phyloP scores from a whole-genome alignment of 2,113 vertebrate species.

The Urocitellus parryii region DNA sequence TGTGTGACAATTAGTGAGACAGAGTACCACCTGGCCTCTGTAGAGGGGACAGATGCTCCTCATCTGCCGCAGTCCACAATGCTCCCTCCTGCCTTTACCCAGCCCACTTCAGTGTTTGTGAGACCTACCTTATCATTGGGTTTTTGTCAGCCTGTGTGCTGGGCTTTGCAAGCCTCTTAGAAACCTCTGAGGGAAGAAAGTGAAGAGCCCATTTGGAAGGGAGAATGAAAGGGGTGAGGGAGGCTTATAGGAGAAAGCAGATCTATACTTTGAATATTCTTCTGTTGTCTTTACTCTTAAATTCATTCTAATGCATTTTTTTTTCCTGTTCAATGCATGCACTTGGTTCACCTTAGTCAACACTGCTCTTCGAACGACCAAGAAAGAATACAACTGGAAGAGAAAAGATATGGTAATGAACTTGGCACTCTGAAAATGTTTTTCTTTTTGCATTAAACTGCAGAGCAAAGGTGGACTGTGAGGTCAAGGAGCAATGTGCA shows the following conservation, averaged over 20 bases:
- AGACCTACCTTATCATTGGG: not conserved
- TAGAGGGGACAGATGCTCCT: not conserved
- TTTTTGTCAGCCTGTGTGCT: not conserved
- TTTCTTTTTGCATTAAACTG: not conserved
- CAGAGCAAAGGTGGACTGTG: not conserved
- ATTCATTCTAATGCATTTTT: not conserved
- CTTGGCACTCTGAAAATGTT: not conserved
- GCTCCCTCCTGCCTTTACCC: not conserved
- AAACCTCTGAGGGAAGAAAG: not conserved
- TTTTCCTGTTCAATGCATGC: not conserved
- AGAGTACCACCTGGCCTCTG: rapidly evolving
- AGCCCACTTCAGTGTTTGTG: not conserved
- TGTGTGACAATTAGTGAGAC: rapidly evolving
- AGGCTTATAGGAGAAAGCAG: not conserved
- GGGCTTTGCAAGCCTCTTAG: not conserved
- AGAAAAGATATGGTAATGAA: constrained; percentile 56
- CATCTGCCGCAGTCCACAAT: rapidly evolving
- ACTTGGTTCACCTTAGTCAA: not conserved
- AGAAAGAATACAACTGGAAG: constrained; percentile 46
- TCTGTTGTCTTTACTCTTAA: not conserved
- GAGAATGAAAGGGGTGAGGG: not conserved
- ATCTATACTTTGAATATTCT: not conserved
- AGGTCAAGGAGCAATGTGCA: not conserved
- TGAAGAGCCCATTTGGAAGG: not conserved
- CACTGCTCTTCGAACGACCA: not conserved